Percentiles rank a stretch among this genome's conserved stretches.
These are phyloP conservation scores for Drosophila kambysellisi DNA, from an alignment of 2,888 invertebrate species.

Conservation along the genomic window DNA sequence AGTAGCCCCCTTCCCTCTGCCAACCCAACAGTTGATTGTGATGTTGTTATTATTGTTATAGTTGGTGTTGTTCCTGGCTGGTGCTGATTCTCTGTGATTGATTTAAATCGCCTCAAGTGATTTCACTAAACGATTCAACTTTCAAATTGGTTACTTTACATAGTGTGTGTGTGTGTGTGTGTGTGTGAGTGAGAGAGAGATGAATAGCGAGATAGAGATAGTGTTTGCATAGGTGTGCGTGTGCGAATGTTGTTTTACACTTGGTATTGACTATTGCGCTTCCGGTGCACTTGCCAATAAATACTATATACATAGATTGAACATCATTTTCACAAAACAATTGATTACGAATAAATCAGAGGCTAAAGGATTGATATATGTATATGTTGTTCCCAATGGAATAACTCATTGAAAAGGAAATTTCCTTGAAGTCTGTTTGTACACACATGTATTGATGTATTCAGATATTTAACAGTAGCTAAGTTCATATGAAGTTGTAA, in stretches of 20 bases:
- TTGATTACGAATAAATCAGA: constrained; percentile 30
- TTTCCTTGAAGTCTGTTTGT: not conserved
- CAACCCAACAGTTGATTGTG: not conserved
- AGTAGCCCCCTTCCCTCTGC: not conserved
- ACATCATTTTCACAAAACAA: constrained; percentile 47
- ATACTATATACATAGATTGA: constrained; percentile 1
- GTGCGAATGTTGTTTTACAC: constrained; percentile 39
- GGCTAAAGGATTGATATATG: not conserved
- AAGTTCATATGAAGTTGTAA: not conserved
- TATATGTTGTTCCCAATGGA: no score
- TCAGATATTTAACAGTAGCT: no score
- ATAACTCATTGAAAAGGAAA: not conserved
- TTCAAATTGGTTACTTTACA: constrained; percentile 75
- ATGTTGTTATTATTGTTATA: constrained; percentile 5
- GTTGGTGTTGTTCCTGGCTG: constrained; percentile 31
- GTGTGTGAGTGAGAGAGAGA: not conserved
- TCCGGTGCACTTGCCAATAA: constrained; percentile 47
- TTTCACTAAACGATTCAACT: constrained; percentile 78
- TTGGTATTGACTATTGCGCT: constrained; percentile 60
- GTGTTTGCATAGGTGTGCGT: constrained; percentile 6
- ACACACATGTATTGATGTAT: no score
- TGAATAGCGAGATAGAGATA: not conserved
- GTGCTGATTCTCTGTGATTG: constrained; percentile 79
- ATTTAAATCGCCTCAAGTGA: constrained; percentile 81
- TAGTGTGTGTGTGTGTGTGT: constrained; percentile 40